Percentiles rank a stretch among this genome's conserved stretches.
Evolutionary conservation across 2,113 vertebrate genomes (phyloP).

Genomic region (Ptyas mucosa): DNA sequence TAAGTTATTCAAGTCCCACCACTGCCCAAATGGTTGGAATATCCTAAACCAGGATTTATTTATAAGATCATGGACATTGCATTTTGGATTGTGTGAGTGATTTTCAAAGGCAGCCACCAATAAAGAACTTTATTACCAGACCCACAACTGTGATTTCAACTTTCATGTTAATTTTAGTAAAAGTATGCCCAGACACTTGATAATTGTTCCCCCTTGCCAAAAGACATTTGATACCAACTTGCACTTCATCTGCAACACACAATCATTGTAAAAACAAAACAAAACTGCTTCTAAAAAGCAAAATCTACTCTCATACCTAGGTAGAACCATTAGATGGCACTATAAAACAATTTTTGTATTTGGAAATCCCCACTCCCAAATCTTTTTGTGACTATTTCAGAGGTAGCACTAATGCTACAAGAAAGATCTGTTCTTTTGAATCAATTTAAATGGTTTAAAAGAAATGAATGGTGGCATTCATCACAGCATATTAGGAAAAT

Average conservation of each 20-base stretch:
- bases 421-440: background rate
- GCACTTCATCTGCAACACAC: background rate
- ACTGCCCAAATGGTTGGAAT: no score
- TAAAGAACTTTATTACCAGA: no score
- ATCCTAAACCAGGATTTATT: no score
- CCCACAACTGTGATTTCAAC: background rate
- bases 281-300: background rate
- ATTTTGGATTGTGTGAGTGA: no score
- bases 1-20: no score
- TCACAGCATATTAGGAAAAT: background rate
- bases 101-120: no score
- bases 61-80: no score
- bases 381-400: background rate
- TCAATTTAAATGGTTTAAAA: background rate
- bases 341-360: background rate
- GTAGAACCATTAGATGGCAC: slow-evolving; percentile 28
- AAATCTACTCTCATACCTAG: rapidly evolving
- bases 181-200: background rate
- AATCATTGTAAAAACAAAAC: background rate
- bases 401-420: background rate
- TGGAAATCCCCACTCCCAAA: rapidly evolving
- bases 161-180: background rate
- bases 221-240: background rate
- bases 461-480: background rate
- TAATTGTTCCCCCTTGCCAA: background rate